Evolutionary conservation across 53 echinoderm and acorn worm genomes (phyloP).

Genomic region (Paelopatides confundens): DNA sequence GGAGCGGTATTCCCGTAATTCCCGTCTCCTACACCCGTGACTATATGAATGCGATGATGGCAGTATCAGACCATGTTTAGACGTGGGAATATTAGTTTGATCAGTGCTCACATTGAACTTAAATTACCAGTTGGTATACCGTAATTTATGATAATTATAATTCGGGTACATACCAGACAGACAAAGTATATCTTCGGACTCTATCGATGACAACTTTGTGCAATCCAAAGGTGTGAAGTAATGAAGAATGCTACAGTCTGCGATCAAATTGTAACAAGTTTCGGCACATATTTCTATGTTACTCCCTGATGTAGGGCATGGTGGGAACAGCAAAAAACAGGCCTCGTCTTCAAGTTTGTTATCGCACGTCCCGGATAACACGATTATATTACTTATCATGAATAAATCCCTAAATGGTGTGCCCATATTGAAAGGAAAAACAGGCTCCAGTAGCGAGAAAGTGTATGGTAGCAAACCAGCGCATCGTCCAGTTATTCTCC

Average conservation of each 20-base stretch:
- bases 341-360: background rate
- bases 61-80: too few relatives aligned
- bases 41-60: too few relatives aligned
- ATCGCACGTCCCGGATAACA: background rate
- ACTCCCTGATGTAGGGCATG: background rate
- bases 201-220: background rate
- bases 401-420: background rate
- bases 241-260: background rate
- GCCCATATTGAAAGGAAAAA: background rate
- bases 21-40: too few relatives aligned
- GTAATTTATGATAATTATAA: too few relatives aligned
- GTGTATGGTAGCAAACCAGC: background rate
- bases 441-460: conserved; percentile 2
- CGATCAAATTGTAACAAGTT: background rate
- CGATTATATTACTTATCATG: background rate
- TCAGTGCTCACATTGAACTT: too few relatives aligned
- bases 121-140: too few relatives aligned
- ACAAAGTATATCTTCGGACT: background rate
- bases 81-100: too few relatives aligned
- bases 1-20: too few relatives aligned
- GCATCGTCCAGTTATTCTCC: background rate
- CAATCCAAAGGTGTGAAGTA: background rate
- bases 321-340: background rate
- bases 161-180: background rate
- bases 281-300: background rate